Base-by-base conservation (phyloP, 2,888 invertebrate species). In the Diarsia mendica region DNA sequence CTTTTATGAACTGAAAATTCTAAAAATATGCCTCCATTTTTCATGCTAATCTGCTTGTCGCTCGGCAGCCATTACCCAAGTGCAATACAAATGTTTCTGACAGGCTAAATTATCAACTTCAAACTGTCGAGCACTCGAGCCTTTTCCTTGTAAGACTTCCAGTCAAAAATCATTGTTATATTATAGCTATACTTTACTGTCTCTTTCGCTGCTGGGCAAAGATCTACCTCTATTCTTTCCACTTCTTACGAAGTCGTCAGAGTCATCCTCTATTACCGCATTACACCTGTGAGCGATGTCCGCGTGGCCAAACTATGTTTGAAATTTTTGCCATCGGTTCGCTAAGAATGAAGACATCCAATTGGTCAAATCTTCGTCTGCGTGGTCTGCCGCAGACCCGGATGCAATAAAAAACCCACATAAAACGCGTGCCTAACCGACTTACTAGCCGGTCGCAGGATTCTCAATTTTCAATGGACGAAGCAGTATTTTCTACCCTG, bases 1-100 rank as follows among this genome's bases (percentile, higher is more conserved):
- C 82, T 79, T 82, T 67, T 67, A 78, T 75, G 63, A 67, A 64
- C 49, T 18, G 3, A n/a, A 44, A 2, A 63, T 67, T 67, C 33
- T 18, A 75, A 81, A 77, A 55, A 63, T 49, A 67, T 20, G 28
- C 2, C 4, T 58, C 49, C 15, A 67, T 65, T 11, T 49, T 18
- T 46, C 64, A 28, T 39, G 11, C 39, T 10, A 20, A 67, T 44
- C 33, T 33, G 13, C 13, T 68, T 28, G 28, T 28, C 28, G 28
- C 28, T 28, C 28, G 28, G 28, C 28, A 28, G 28, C 28, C 28
- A 28, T 28, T 33, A 33, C 33, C 10, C 8, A 51, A 23, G 8
- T 63, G 13, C 9, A 33, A 33, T 20, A 28, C 3, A 18, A 58
- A 33, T 39, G 61, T 11, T 39, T 23, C 18, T 60, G 28, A 33